A percentile compares a stretch with the other conserved stretches of the same genome.
phyloP scores from a whole-genome alignment of 2,888 invertebrate genomes.

The Autographa gamma region DNA sequence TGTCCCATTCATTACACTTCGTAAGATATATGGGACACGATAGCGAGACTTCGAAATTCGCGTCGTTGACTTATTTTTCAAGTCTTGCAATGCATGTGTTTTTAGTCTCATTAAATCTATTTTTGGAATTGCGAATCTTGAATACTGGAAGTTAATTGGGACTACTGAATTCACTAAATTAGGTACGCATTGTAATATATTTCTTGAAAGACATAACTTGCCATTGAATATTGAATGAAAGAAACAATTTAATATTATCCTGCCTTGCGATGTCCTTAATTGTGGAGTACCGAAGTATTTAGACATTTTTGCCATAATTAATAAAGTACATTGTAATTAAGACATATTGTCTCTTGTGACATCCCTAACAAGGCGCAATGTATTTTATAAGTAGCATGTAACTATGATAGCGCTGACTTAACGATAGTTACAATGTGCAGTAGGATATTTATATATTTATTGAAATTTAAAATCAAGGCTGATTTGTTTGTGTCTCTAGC shows the following conservation, averaged over 20 bases:
- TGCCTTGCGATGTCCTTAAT: background rate
- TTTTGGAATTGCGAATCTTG: background rate
- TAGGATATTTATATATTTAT: background rate
- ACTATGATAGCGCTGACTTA: constrained; percentile 1
- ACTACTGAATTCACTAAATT: no score
- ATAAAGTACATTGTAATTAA: constrained; percentile 3
- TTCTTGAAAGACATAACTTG: no score
- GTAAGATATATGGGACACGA: background rate
- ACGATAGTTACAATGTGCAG: constrained; percentile 12
- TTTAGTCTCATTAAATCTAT: background rate
- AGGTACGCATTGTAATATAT: no score
- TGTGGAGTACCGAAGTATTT: constrained; percentile 15
- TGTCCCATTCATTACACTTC: background rate
- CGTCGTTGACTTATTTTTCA: background rate
- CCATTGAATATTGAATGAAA: background rate
- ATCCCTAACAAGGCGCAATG: constrained; percentile 24
- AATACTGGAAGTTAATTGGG: no score
- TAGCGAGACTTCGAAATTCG: background rate
- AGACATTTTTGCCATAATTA: constrained; percentile 17
- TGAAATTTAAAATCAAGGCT: background rate
- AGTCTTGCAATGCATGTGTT: background rate
- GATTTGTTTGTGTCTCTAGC: background rate
- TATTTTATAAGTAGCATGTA: constrained; percentile 31
- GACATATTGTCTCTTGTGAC: constrained; percentile 18
- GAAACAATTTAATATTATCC: no score